Evolutionary conservation across 37 sponge, comb jelly and placozoan species (phyloP).

Genomic region (Aphrocallistes beatrix): DNA sequence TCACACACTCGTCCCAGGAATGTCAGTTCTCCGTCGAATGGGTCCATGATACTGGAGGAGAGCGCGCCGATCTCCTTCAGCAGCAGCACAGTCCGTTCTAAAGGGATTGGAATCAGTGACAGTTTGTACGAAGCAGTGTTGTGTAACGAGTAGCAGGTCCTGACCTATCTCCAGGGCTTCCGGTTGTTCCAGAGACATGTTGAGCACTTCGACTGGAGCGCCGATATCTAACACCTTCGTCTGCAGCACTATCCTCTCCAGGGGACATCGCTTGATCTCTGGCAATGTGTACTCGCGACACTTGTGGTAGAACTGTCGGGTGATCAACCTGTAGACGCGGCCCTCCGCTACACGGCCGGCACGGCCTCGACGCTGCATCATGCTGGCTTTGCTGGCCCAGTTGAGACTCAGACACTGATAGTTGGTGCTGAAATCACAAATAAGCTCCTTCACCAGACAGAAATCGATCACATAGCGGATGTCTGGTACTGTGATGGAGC

Average conservation of each 20-base stretch:
- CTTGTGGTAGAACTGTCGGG: constrained; percentile 32
- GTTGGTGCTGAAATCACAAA: constrained; percentile 58
- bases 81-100: constrained; percentile 63
- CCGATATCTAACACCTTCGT: constrained; percentile 77
- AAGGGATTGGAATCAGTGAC: neutral
- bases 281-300: constrained; percentile 49
- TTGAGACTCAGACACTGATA: constrained; percentile 47
- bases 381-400: constrained; percentile 80
- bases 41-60: constrained; percentile 28
- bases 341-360: constrained; percentile 83
- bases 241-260: constrained; percentile 63
- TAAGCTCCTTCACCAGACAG: constrained; percentile 84
- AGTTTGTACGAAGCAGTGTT: neutral
- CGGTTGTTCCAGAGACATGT: constrained; percentile 71
- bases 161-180: constrained; percentile 16
- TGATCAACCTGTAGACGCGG: constrained; percentile 68
- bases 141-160: neutral
- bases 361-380: constrained; percentile 62
- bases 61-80: constrained; percentile 64
- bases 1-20: constrained; percentile 69
- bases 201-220: constrained; percentile 62
- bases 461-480: constrained; percentile 94
- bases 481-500: constrained; percentile 91
- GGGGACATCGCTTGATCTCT: constrained; percentile 77
- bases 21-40: constrained; percentile 77